Evolutionary conservation across 2,888 invertebrate species (phyloP).

Genomic region (Sipha maydis): DNA sequence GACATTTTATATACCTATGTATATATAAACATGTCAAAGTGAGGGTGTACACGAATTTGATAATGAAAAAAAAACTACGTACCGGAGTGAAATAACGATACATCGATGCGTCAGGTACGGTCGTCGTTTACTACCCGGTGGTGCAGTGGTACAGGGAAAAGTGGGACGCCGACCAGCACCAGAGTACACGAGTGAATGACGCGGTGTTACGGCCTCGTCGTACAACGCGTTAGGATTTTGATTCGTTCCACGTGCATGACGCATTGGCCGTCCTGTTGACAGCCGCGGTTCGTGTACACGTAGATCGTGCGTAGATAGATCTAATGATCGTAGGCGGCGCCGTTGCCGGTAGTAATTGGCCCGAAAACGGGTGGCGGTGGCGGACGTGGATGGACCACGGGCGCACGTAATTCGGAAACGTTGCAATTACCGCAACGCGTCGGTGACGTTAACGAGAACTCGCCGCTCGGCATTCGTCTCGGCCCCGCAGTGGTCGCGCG

Average conservation of each 20-base stretch:
- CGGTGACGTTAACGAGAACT: conserved; percentile 6
- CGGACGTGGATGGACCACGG: background rate
- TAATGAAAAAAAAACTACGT: background rate
- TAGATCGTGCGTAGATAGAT: background rate
- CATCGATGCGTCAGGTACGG: background rate
- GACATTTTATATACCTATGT: background rate
- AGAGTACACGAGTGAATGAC: no score
- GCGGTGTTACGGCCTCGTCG: no score
- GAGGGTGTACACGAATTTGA: no score
- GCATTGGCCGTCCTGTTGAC: background rate
- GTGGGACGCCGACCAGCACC: no score
- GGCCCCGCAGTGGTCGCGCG: background rate
- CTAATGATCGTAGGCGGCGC: background rate
- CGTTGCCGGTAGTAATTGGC: background rate
- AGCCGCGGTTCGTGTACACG: background rate
- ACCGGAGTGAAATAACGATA: background rate
- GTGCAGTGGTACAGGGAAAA: background rate
- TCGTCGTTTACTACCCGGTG: no score
- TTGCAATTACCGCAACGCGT: conserved; percentile 35
- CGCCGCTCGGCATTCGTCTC: background rate
- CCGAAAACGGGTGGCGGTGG: background rate
- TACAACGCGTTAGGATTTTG: background rate
- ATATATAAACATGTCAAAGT: background rate
- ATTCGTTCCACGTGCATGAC: background rate
- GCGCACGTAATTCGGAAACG: conserved; percentile 5